Evolutionary conservation across 2,797 vertebrate species (phyloP).

Genomic region (Micromesistius poutassou): DNA sequence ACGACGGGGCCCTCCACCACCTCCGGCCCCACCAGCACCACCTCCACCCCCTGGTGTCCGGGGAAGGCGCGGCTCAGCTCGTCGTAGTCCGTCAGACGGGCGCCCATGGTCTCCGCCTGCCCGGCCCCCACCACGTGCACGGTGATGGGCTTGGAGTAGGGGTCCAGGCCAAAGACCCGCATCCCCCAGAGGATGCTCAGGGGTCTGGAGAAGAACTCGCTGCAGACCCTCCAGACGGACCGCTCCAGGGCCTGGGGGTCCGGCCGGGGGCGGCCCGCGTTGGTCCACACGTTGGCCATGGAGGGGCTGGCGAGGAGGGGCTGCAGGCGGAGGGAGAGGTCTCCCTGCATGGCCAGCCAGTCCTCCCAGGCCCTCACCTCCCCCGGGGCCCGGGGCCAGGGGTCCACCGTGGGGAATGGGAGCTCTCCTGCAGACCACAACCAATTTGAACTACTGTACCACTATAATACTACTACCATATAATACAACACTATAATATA

Average conservation of each 20-base stretch:
- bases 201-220: constrained; percentile 81
- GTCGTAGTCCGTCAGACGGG: constrained; percentile 79
- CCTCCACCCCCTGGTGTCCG: constrained; percentile 80
- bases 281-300: constrained; percentile 84
- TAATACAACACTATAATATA: not conserved
- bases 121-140: constrained; percentile 87
- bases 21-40: constrained; percentile 90
- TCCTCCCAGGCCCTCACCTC: constrained; percentile 81
- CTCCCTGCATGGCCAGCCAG: constrained; percentile 86
- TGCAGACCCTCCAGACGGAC: constrained; percentile 80
- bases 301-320: constrained; percentile 71
- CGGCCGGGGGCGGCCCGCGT: constrained; percentile 75
- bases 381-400: constrained; percentile 74
- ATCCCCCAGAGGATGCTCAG: constrained; percentile 79
- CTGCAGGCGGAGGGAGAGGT: constrained; percentile 69
- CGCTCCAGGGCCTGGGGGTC: constrained; percentile 71
- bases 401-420: constrained; percentile 75
- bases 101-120: constrained; percentile 86
- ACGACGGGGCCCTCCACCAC: constrained; percentile 76
- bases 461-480: not conserved
- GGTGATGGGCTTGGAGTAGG: constrained; percentile 73
- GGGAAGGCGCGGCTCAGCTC: constrained; percentile 88
- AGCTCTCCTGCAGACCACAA: constrained; percentile 76
- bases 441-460: constrained; percentile 6
- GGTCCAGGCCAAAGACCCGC: constrained; percentile 71